phyloP scores from a whole-genome alignment of 2,113 vertebrate species.

The Lynx canadensis region DNA sequence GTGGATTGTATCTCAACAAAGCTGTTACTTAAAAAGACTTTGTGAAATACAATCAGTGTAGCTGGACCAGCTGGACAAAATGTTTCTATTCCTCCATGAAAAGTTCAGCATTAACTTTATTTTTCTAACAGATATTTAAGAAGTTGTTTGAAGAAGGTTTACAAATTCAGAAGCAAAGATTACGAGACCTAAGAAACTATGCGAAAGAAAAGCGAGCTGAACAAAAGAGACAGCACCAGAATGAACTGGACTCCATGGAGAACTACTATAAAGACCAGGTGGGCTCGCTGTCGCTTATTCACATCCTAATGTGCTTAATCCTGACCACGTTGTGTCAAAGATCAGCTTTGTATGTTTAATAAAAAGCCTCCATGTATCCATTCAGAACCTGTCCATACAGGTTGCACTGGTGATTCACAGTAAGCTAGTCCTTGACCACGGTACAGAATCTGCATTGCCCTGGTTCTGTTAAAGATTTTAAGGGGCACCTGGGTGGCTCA shows the following conservation, averaged over 20 bases:
- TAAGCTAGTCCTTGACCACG: background rate
- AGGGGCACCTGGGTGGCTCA: too few relatives aligned
- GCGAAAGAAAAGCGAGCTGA: slow-evolving; percentile 91
- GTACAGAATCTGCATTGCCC: background rate
- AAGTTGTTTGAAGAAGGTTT: slow-evolving; percentile 95
- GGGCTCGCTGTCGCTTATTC: background rate
- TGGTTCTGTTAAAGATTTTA: background rate
- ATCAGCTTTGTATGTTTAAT: background rate
- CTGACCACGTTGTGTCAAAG: background rate
- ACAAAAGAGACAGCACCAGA: slow-evolving; percentile 87
- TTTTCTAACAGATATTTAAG: slow-evolving; percentile 91
- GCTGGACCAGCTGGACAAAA: background rate
- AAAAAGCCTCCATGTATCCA: background rate
- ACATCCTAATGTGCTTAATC: too few relatives aligned
- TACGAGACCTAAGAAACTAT: slow-evolving; percentile 90
- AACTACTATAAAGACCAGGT: slow-evolving; percentile 98
- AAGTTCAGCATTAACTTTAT: background rate
- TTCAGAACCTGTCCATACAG: background rate
- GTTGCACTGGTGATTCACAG: background rate
- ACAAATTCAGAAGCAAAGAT: slow-evolving; percentile 92
- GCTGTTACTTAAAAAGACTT: background rate
- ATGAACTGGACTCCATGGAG: slow-evolving; percentile 94
- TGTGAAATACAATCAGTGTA: background rate
- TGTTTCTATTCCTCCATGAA: background rate
- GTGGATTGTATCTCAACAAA: background rate